These are phyloP conservation scores for Drosophila burlai DNA, from an alignment of 1,140 invertebrate species.

Conservation along the genomic window DNA sequence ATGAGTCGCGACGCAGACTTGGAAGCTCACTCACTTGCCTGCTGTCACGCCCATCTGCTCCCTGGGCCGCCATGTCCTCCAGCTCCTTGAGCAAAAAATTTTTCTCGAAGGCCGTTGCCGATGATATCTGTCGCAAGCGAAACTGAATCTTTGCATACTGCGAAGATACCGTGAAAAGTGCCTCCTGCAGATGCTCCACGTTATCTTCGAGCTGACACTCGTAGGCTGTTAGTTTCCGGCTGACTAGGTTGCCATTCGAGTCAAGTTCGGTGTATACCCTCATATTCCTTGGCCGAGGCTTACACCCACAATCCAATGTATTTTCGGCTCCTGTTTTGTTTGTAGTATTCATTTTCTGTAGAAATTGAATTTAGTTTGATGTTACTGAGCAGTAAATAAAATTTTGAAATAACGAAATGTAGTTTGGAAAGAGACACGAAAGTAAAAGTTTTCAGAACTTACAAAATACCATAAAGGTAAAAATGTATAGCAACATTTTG, in stretches of 20 bases:
- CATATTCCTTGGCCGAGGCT: not conserved
- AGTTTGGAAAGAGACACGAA: not conserved
- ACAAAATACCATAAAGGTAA: too few relatives aligned
- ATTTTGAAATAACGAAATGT: not conserved
- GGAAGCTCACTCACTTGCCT: slow-evolving; percentile 17
- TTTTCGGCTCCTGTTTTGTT: not conserved
- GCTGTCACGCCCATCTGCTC: slow-evolving; percentile 20
- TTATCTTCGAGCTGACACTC: slow-evolving; percentile 64
- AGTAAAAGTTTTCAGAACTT: not conserved
- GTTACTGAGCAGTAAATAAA: not conserved
- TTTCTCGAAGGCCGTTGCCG: slow-evolving; percentile 34
- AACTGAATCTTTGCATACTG: slow-evolving; percentile 72
- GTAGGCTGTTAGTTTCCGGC: slow-evolving; percentile 54
- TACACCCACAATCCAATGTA: not conserved
- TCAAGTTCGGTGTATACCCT: slow-evolving; percentile 15
- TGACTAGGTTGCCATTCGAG: slow-evolving; percentile 20
- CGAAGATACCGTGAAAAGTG: slow-evolving; percentile 60
- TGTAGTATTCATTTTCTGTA: not conserved
- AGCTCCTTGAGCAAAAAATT: slow-evolving; percentile 50
- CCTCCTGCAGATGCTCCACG: slow-evolving; percentile 62
- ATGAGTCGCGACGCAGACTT: slow-evolving; percentile 35
- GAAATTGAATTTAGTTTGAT: slow-evolving; percentile 2
- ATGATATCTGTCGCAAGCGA: slow-evolving; percentile 62
- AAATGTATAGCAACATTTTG: too few relatives aligned
- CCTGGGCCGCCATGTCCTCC: slow-evolving; percentile 37